A percentile compares a stretch with the other conserved stretches of the same genome.
phyloP scores from a whole-genome alignment of 2,888 invertebrate genomes.

The Furcula furcula region DNA sequence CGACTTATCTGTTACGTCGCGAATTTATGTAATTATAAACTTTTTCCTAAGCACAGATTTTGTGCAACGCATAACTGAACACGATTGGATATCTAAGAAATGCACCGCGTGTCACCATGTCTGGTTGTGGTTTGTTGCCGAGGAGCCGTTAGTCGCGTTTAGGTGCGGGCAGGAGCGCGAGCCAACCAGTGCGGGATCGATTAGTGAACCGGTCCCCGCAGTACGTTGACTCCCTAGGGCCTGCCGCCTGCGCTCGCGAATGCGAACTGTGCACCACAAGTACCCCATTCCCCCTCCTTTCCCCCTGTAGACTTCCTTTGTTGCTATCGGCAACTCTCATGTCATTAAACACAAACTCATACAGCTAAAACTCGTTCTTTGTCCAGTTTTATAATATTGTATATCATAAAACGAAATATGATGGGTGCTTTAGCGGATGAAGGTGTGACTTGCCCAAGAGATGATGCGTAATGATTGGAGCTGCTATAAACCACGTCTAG shows the following conservation, averaged over 20 bases:
- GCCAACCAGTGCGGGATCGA: conserved; percentile 70
- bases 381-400: neutral
- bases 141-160: conserved; percentile 74
- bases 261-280: conserved; percentile 38
- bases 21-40: neutral
- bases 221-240: conserved; percentile 75
- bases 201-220: conserved; percentile 76
- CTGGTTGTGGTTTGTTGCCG: conserved; percentile 47
- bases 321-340: neutral
- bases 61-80: neutral
- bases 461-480: conserved; percentile 11
- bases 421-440: neutral
- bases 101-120: conserved; percentile 32
- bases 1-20: conserved; percentile 9
- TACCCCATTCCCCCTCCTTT: neutral
- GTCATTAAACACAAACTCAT: neutral
- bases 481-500: conserved; percentile 41
- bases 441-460: conserved; percentile 2
- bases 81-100: conserved; percentile 12
- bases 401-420: neutral
- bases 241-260: conserved; percentile 55
- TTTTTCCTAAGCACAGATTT: neutral
- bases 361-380: neutral
- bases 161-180: conserved; percentile 72
- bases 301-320: neutral